A percentile compares a stretch with the other conserved stretches of the same genome.
Evolutionary conservation across 2,888 invertebrate species (phyloP).

Genomic region (Nesidiocoris tenuis): DNA sequence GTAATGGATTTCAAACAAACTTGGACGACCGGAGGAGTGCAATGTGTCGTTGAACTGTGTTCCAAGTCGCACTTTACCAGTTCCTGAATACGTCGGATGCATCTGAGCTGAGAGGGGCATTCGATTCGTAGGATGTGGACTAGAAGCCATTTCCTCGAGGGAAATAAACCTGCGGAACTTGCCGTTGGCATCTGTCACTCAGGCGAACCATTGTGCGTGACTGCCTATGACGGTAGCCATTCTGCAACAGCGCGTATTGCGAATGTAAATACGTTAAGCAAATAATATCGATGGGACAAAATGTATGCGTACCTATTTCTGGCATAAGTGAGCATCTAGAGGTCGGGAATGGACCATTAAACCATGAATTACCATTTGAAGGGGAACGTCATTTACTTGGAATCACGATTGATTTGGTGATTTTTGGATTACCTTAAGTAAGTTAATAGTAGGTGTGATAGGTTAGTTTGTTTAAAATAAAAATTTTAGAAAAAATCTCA

Average conservation of each 20-base stretch:
- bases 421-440: no score
- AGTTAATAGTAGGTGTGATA: no score
- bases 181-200: conserved; percentile 17
- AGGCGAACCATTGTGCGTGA: neutral
- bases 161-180: conserved; percentile 5
- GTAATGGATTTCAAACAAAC: neutral
- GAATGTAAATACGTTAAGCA: neutral
- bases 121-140: neutral
- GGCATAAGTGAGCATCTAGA: no score
- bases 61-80: neutral
- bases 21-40: neutral
- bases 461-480: no score
- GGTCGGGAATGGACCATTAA: no score
- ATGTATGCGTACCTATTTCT: no score
- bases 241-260: neutral
- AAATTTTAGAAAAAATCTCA: no score
- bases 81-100: no score
- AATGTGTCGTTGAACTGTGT: neutral
- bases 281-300: no score
- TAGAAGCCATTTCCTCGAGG: conserved; percentile 9
- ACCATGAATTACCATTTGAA: no score
- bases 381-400: no score
- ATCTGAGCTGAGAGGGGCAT: neutral
- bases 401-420: no score
- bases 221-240: neutral